A percentile compares a stretch with the other conserved stretches of the same genome.
These are phyloP conservation scores for Machimus rusticus DNA, from an alignment of 2,888 invertebrate species.

Conservation along the genomic window DNA sequence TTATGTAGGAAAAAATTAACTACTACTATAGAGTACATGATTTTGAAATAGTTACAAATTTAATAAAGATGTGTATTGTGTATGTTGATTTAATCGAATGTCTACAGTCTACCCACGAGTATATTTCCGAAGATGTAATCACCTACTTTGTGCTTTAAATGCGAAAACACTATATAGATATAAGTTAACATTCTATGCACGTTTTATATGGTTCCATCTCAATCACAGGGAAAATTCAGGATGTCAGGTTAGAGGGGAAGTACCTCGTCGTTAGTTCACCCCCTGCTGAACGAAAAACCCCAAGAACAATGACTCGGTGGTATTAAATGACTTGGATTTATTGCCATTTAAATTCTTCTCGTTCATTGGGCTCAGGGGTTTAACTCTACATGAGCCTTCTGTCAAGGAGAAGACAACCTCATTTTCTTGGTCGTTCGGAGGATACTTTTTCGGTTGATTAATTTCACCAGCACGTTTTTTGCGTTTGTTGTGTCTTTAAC, in stretches of 20 bases:
- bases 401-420: constrained; percentile 23
- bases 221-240: constrained; percentile 6
- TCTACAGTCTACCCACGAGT: neutral
- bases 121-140: neutral
- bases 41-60: neutral
- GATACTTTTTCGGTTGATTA: constrained; percentile 11
- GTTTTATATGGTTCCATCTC: constrained; percentile 1
- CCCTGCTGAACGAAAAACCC: constrained; percentile 29
- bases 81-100: neutral
- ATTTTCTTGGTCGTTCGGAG: constrained; percentile 23
- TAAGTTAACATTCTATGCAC: constrained; percentile 4
- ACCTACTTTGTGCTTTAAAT: neutral
- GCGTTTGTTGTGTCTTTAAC: neutral
- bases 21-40: too few species aligned
- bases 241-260: neutral
- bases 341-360: constrained; percentile 62
- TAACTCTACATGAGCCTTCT: constrained; percentile 24
- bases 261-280: constrained; percentile 7
- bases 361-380: constrained; percentile 57
- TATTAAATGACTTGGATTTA: constrained; percentile 51
- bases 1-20: too few species aligned
- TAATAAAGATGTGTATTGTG: neutral
- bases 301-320: constrained; percentile 31
- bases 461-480: constrained; percentile 22
- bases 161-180: neutral